A percentile compares a stretch with the other conserved stretches of the same genome.
Conservation (phyloP, 2,113 vertebrate genomes). For the Himantopus leucocephalus region DNA sequence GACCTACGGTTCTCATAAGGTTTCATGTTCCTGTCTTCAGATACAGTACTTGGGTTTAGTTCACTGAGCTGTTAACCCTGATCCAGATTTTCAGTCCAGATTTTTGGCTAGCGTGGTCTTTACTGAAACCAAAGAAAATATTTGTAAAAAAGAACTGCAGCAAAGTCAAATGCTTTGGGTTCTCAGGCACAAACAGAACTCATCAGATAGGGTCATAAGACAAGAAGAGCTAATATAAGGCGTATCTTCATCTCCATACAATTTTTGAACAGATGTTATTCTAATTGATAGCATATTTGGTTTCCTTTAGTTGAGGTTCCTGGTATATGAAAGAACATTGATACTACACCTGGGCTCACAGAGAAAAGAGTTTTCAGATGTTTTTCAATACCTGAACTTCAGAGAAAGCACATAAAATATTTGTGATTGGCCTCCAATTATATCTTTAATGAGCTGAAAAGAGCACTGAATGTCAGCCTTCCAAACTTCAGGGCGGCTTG, state of each 20-base stretch:
- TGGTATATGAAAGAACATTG: neutral
- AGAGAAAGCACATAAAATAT: neutral
- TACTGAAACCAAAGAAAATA: conserved; percentile 51
- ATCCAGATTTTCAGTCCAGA: neutral
- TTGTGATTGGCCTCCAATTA: neutral
- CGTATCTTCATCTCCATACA: neutral
- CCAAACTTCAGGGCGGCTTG: neutral
- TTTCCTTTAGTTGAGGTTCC: neutral
- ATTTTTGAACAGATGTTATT: neutral
- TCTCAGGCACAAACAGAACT: conserved; percentile 33
- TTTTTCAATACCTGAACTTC: neutral
- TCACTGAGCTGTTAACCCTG: conserved; percentile 7
- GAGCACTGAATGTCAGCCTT: neutral
- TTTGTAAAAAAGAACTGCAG: conserved; percentile 26
- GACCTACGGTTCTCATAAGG: neutral
- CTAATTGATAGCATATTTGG: neutral
- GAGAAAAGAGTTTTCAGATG: neutral
- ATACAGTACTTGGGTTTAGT: neutral
- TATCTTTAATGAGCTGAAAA: neutral
- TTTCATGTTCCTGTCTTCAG: neutral
- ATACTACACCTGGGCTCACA: neutral
- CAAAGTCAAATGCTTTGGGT: conserved; percentile 12
- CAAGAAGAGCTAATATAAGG: neutral
- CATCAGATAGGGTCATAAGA: neutral
- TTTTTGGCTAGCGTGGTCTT: conserved; percentile 9